Evolutionary conservation across 2,113 vertebrate genomes (phyloP).

Genomic region (Prietella phreatophila): DNA sequence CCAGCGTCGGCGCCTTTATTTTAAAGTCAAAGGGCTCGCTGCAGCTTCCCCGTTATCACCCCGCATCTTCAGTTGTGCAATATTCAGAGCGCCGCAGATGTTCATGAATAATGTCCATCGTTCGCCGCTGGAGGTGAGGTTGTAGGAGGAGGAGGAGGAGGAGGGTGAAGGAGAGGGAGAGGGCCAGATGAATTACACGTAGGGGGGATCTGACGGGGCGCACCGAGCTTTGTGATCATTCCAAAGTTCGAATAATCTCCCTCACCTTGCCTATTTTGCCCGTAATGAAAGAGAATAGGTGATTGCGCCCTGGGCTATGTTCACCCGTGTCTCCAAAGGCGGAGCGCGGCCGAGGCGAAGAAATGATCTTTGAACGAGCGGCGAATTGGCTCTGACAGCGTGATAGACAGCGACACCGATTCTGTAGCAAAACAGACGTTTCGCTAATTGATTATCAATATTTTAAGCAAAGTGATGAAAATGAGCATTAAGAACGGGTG

Average conservation of each 20-base stretch:
- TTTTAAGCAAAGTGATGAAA: conserved; percentile 99
- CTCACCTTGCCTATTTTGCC: conserved; percentile 98
- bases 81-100: conserved; percentile 94
- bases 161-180: conserved; percentile 67
- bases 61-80: conserved; percentile 68
- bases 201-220: conserved; percentile 99
- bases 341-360: conserved; percentile 89
- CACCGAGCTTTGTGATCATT: conserved; percentile 99
- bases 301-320: conserved; percentile 98
- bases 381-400: conserved; percentile 96
- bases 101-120: conserved; percentile 99
- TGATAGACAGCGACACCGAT: conserved; percentile 97
- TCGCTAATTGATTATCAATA: conserved; percentile 99
- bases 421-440: conserved; percentile 99
- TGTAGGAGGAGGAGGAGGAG: conserved; percentile 67
- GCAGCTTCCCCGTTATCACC: conserved; percentile 83
- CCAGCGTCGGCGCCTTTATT: conserved; percentile 86
- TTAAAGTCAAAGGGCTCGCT: conserved; percentile 79
- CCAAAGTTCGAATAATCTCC: conserved; percentile 99
- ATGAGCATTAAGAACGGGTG: conserved; percentile 94
- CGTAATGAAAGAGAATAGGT: conserved; percentile 99
- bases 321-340: conserved; percentile 94
- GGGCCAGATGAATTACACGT: conserved; percentile 98
- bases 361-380: conserved; percentile 96
- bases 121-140: conserved; percentile 71